These are phyloP conservation scores for Diceros bicornis DNA, from an alignment of 2,797 vertebrate species.

Conservation along the genomic window DNA sequence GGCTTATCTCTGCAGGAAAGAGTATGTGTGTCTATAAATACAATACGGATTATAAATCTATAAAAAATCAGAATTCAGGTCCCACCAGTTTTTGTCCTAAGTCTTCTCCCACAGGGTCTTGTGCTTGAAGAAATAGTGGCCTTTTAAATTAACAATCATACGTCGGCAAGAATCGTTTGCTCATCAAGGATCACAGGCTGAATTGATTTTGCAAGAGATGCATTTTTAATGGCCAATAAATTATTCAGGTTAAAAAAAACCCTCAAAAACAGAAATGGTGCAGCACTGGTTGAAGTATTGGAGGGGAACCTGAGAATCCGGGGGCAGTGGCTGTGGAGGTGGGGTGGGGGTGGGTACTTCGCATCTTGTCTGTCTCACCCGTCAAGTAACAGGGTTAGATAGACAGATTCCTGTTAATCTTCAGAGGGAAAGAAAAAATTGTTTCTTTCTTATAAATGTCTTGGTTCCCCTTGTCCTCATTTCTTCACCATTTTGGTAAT, in stretches of 20 bases:
- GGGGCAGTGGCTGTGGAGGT: no score
- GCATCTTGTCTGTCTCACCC: not conserved
- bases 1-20: not conserved
- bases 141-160: conserved; percentile 20
- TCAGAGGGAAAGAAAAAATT: not conserved
- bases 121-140: not conserved
- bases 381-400: not conserved
- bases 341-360: no score
- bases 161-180: not conserved
- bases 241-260: not conserved
- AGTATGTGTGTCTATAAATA: not conserved
- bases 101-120: not conserved
- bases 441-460: not conserved
- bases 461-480: not conserved
- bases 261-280: conserved; percentile 11
- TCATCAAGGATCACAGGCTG: not conserved
- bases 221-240: conserved; percentile 36
- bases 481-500: not conserved
- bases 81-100: not conserved
- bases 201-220: not conserved
- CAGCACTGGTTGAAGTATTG: not conserved
- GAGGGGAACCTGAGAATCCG: not conserved
- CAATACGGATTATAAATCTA: not conserved
- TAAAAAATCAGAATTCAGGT: conserved; percentile 27
- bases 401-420: not conserved